Conservation (phyloP, 2,888 invertebrate genomes). For the Hecatera dysodea region DNA sequence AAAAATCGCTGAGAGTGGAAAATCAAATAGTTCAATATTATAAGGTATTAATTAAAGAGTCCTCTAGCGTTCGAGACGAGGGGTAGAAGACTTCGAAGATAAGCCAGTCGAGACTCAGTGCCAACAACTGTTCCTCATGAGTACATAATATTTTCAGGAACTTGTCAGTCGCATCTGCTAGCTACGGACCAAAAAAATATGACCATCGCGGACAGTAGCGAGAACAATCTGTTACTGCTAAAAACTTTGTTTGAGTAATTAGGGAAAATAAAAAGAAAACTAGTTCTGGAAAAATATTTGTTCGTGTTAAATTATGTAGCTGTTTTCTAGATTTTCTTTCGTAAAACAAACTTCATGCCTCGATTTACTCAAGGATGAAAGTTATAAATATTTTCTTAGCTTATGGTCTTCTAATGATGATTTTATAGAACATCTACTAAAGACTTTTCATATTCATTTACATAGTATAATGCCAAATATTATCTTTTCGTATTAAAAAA, state of each 20-base stretch:
- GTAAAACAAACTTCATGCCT: background rate
- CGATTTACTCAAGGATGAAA: background rate
- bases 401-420: background rate
- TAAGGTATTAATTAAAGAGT: background rate
- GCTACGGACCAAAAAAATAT: constrained; percentile 53
- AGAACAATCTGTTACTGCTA: constrained; percentile 55
- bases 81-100: background rate
- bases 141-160: constrained; percentile 38
- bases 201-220: constrained; percentile 41
- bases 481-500: too few species aligned
- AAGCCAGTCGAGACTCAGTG: background rate
- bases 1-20: too few species aligned
- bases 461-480: too few species aligned
- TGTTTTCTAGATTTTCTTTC: background rate
- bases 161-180: constrained; percentile 49
- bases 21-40: background rate
- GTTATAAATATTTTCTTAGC: background rate
- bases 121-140: constrained; percentile 35
- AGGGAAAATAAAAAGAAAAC: constrained; percentile 35
- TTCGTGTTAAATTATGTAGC: background rate
- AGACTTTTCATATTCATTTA: too few species aligned
- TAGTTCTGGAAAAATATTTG: constrained; percentile 21
- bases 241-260: constrained; percentile 56
- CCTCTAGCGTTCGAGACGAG: background rate
- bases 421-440: too few species aligned